Conservation (phyloP, 2,888 invertebrate species). For the Pachycephus smyrnensis region DNA sequence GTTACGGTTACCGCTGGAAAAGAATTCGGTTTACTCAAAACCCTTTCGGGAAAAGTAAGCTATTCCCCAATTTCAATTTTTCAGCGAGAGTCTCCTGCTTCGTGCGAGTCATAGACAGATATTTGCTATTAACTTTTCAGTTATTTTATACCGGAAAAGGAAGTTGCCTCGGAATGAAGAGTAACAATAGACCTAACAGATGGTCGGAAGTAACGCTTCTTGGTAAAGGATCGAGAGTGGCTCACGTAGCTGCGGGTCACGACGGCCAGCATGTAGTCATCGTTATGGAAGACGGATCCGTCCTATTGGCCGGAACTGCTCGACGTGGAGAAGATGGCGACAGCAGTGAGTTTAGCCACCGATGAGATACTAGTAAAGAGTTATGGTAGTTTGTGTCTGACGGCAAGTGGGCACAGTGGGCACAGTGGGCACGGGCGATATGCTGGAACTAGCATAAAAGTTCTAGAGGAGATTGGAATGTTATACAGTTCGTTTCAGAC, state of each 20-base stretch:
- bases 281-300: constrained; percentile 92
- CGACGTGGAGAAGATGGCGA: constrained; percentile 95
- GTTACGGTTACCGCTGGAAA: constrained; percentile 85
- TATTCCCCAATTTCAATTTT: constrained; percentile 9
- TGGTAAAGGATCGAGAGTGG: constrained; percentile 79
- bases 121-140: constrained; percentile 59
- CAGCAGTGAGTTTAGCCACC: constrained; percentile 70
- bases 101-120: background rate
- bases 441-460: no score
- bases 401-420: no score
- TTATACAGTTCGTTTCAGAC: no score
- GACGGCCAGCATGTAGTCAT: constrained; percentile 93
- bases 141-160: constrained; percentile 91
- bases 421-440: no score
- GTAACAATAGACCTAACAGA: constrained; percentile 70
- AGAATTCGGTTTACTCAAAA: constrained; percentile 89
- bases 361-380: background rate
- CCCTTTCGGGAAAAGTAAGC: constrained; percentile 84
- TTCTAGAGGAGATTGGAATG: no score
- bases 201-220: constrained; percentile 75
- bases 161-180: constrained; percentile 86
- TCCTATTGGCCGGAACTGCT: constrained; percentile 87
- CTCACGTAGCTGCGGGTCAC: constrained; percentile 89
- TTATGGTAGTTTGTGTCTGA: no score
- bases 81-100: background rate